Evolutionary conservation across 2,797 vertebrate genomes (phyloP), one percentile per base, ranked within the genome.

Genomic region (Aphelocoma californica): DNA sequence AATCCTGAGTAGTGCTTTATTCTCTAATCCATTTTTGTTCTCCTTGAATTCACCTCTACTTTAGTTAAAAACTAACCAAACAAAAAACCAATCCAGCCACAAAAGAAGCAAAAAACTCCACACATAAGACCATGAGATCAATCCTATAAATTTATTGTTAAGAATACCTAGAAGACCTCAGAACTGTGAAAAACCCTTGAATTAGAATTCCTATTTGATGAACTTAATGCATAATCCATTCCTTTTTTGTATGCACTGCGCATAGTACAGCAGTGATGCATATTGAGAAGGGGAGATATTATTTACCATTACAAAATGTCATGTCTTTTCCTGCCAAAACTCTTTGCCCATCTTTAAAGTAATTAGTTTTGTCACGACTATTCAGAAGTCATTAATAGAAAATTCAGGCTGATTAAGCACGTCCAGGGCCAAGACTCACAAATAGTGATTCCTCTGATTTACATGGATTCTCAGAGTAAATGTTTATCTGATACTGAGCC

Each of bases 321-420:
- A 62, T 7, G 5, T 72, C 38, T 87, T 86, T 85, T 83, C 29
- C 58, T 93, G 89, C 44, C 75, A 72, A 86, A 92, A 56, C 50
- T 81, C 51, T 81, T 88, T 58, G 34, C 51, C 24, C 56, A 72
- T 93, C 69, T 88, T 90, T 62, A 66, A 92, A 91, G 45, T 81
- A 86, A 94, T 96, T 91, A 56, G 10, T 79, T 95, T 88, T 89
- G 75, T 70, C 82, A 67, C 10, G 4, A 75, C 34, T 95, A 73
- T 79, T 94, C 54, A 92, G 80, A 96, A 93, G 56, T 86, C 50
- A 86, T 94, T 93, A 93, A 88, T 38, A 80, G 80, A 86, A 91
- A 88, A 92, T 91, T 90, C 73, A 84, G 44, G 21, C 70, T 86
- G 80, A 91, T 91, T 94, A 94, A 84, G 70, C 70, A 88, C 0